phyloP scores from a whole-genome alignment of 2,113 vertebrate species.

The Catharus fuscescens region DNA sequence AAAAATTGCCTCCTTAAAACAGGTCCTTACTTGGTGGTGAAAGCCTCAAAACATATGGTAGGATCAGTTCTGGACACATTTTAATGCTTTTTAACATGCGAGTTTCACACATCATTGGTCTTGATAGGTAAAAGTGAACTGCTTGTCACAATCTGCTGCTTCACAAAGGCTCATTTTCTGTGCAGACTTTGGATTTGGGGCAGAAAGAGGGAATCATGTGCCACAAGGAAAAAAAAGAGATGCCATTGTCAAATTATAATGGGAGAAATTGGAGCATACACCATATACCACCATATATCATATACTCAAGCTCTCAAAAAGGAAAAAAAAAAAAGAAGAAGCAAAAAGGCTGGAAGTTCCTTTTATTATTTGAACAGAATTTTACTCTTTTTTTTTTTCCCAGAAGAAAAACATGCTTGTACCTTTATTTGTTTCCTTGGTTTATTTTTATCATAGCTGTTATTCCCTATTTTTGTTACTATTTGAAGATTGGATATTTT shows the following conservation, averaged over 20 bases:
- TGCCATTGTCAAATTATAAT: not conserved
- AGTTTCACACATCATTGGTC: not conserved
- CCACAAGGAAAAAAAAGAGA: not conserved
- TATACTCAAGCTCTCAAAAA: not conserved
- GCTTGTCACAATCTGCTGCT: not conserved
- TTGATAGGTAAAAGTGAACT: not conserved
- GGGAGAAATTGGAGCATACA: conserved; percentile 19
- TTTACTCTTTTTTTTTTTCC: not conserved
- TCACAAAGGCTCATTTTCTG: not conserved
- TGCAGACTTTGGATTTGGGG: not conserved
- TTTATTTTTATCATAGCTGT: not conserved
- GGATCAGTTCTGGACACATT: conserved; percentile 17
- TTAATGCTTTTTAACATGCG: not conserved
- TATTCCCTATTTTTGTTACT: not conserved
- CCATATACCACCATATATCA: not conserved
- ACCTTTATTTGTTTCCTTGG: not conserved
- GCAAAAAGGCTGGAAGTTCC: not conserved
- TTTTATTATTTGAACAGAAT: not conserved
- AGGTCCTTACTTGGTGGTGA: not conserved
- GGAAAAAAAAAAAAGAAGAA: too few species aligned
- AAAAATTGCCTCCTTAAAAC: not conserved
- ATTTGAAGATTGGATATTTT: not conserved
- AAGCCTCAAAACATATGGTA: conserved; percentile 29
- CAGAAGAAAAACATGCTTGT: not conserved
- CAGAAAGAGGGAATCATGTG: not conserved